Evolutionary conservation across 2,113 vertebrate species (phyloP).

Genomic region (Rhipidura dahli): DNA sequence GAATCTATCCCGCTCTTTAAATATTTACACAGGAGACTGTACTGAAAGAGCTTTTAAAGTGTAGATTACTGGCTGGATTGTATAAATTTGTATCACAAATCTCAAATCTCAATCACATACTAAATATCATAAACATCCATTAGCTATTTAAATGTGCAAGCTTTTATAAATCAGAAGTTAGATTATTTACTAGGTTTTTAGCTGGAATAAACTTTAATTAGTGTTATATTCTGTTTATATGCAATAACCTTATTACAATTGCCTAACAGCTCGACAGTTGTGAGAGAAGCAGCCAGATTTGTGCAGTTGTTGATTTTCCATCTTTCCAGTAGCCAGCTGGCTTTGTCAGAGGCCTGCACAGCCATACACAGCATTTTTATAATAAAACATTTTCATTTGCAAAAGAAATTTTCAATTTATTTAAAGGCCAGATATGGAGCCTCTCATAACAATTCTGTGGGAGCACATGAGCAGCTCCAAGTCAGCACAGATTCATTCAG

Average conservation of each 20-base stretch:
- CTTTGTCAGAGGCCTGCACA: not conserved
- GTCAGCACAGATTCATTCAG: not conserved
- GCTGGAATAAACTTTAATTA: not conserved
- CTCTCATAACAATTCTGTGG: not conserved
- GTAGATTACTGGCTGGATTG: not conserved
- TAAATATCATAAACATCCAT: not conserved
- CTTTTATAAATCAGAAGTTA: not conserved
- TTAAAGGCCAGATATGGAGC: not conserved
- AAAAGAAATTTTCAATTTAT: not conserved
- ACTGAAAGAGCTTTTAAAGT: not conserved
- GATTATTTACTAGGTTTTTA: not conserved
- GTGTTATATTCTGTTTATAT: not conserved
- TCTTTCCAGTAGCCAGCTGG: conserved; percentile 2
- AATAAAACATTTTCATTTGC: not conserved
- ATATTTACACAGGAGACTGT: not conserved
- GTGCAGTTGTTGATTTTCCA: not conserved
- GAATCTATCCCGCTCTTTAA: not conserved
- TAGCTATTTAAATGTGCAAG: not conserved
- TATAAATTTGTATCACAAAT: not conserved
- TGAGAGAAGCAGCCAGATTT: not conserved
- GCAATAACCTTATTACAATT: not conserved
- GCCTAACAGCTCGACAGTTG: not conserved
- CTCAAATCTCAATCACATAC: not conserved
- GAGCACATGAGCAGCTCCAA: not conserved
- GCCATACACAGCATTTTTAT: not conserved